These are phyloP conservation scores for Amazona finschi DNA, from an alignment of 2,797 vertebrate species.

Conservation along the genomic window DNA sequence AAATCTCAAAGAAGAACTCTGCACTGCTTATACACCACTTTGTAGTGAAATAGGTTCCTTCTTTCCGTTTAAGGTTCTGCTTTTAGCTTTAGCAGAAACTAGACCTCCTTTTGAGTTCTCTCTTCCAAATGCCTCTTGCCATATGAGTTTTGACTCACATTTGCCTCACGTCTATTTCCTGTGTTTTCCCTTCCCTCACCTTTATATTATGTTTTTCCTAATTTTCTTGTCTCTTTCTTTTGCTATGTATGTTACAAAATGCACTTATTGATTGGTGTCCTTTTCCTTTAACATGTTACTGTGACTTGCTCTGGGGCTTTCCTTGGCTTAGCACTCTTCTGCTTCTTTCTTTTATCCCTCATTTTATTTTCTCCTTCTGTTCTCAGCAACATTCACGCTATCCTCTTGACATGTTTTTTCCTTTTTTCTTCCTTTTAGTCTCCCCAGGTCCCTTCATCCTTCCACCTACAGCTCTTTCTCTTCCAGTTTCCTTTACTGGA, in stretches of 20 bases:
- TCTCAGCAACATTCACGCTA: neutral
- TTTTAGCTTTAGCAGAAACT: neutral
- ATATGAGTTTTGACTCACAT: neutral
- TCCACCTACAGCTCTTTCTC: neutral
- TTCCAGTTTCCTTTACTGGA: neutral
- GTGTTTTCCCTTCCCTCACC: neutral
- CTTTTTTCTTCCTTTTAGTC: neutral
- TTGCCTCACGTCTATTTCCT: neutral
- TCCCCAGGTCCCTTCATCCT: neutral
- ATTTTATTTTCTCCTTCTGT: neutral
- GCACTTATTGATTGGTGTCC: neutral
- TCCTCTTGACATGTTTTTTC: neutral
- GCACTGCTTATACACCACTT: neutral
- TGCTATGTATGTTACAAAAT: neutral
- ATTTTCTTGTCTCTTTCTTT: neutral
- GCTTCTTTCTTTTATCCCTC: neutral
- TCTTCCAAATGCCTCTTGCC: neutral
- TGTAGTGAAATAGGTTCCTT: neutral
- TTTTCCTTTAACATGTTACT: neutral
- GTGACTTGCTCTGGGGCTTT: neutral
- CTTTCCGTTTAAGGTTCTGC: neutral
- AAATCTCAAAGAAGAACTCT: neutral
- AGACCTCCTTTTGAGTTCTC: neutral
- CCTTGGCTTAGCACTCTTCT: neutral
- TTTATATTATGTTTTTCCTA: neutral